Evolutionary conservation across 1,140 invertebrate species (phyloP).

Genomic region (Probaryconus sp.): DNA sequence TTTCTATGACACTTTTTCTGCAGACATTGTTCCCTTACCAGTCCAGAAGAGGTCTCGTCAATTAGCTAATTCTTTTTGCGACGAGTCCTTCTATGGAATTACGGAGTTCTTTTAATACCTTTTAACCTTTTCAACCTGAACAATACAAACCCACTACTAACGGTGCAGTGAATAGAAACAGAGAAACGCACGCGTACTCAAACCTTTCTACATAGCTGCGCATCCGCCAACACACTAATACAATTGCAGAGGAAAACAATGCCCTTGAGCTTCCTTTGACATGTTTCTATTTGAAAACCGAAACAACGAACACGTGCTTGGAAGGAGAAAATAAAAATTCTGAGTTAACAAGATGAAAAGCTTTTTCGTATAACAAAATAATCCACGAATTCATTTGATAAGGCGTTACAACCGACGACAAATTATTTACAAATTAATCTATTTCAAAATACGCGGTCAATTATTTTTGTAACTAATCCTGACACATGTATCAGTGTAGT

Average conservation of each 20-base stretch:
- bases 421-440: constrained; percentile 1
- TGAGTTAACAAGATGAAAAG: constrained; percentile 42
- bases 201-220: constrained; percentile 47
- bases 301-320: constrained; percentile 55
- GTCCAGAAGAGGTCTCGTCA: constrained; percentile 38
- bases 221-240: constrained; percentile 56
- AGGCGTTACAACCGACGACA: neutral
- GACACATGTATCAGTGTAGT: no score
- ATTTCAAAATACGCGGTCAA: neutral
- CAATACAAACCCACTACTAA: constrained; percentile 40
- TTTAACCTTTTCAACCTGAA: constrained; percentile 57
- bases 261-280: constrained; percentile 61
- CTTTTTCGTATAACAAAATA: constrained; percentile 27
- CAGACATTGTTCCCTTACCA: neutral
- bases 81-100: constrained; percentile 51
- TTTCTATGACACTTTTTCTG: constrained; percentile 8
- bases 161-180: constrained; percentile 47
- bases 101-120: constrained; percentile 53
- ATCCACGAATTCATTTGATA: constrained; percentile 18
- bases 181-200: constrained; percentile 47
- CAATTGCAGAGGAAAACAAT: constrained; percentile 58
- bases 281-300: constrained; percentile 53
- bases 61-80: constrained; percentile 59
- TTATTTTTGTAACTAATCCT: no score
- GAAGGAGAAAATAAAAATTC: constrained; percentile 40